Base-by-base conservation (phyloP, 1,140 invertebrate species). In the Arctopsyche grandis region DNA sequence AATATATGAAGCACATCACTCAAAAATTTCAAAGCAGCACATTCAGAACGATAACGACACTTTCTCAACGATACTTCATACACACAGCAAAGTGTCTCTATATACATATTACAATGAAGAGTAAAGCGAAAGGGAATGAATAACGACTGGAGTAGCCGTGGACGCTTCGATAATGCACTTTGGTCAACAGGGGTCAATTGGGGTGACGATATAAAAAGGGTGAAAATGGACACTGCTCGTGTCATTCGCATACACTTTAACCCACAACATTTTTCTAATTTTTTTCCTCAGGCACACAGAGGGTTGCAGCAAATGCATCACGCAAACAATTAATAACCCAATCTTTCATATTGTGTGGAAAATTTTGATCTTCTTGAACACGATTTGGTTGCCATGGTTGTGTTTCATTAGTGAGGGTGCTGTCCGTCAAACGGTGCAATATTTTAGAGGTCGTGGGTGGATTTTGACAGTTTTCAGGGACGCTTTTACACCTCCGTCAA, bases 401-500 rank as follows among this genome's bases (percentile, higher is more conserved):
- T n/a, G n/a, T n/a, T n/a, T n/a, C n/a, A n/a, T n/a, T 38, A 38
- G 7, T 38, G 29, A 38, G 56, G n/a, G 16, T 60, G n/a, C 56
- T 9, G 56, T 60, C 56, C 14, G 16, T 60, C 56, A 60, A 60
- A 14, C 12, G 29, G 29, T 69, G 66, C 66, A 69, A 69, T 69
- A 38, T 69, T 69, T 43, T 26, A 56, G 52, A 3, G 29, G 29
- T 38, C 29, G 29, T 7, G 56, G 56, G n/a, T 21, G 7, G 29
- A 60, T 38, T 69, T 69, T 69, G 66, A 69, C 66, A 69, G n/a
- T 60, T 60, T 60, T 21, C 16, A 21, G 16, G 19, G 21, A 60
- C 56, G 21, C n/a, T 60, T 5, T 60, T 16, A 52, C 73, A 69
- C 78, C 78, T 73, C 52, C 74, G 75, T 76, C 75, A 79, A 79